Evolutionary conservation across 1,140 invertebrate species (phyloP).

Genomic region (Anastatus disparis): DNA sequence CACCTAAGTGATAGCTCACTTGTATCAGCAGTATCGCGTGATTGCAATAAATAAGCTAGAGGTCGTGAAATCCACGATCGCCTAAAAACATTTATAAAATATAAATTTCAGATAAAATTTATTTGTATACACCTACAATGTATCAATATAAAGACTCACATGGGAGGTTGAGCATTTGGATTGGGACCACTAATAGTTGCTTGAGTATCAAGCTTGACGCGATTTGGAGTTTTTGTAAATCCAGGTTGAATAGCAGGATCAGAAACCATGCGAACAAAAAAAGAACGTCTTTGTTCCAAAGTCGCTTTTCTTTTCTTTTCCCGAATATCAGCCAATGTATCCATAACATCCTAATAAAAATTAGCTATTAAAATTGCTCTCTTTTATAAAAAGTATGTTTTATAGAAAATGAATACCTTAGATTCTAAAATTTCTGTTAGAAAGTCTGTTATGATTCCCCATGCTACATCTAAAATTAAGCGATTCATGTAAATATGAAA

Average conservation of each 20-base stretch:
- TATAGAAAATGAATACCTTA: constrained; percentile 56
- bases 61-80: constrained; percentile 91
- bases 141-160: constrained; percentile 51
- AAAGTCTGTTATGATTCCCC: constrained; percentile 88
- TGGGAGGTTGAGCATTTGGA: constrained; percentile 43
- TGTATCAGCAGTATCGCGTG: constrained; percentile 73
- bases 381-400: too few species aligned
- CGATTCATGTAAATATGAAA: neutral
- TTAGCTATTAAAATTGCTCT: neutral
- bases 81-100: constrained; percentile 53
- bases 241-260: constrained; percentile 87
- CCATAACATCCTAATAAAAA: constrained; percentile 70
- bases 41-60: constrained; percentile 85
- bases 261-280: constrained; percentile 96
- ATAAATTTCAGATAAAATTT: neutral
- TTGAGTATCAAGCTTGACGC: constrained; percentile 61
- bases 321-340: constrained; percentile 75
- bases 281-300: constrained; percentile 88
- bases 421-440: constrained; percentile 83
- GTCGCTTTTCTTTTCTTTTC: constrained; percentile 78
- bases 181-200: constrained; percentile 58
- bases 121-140: too few species aligned
- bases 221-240: constrained; percentile 64
- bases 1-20: constrained; percentile 85
- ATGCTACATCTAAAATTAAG: constrained; percentile 80